phyloP scores from a whole-genome alignment of 2,113 vertebrate genomes.

The Balaeniceps rex region DNA sequence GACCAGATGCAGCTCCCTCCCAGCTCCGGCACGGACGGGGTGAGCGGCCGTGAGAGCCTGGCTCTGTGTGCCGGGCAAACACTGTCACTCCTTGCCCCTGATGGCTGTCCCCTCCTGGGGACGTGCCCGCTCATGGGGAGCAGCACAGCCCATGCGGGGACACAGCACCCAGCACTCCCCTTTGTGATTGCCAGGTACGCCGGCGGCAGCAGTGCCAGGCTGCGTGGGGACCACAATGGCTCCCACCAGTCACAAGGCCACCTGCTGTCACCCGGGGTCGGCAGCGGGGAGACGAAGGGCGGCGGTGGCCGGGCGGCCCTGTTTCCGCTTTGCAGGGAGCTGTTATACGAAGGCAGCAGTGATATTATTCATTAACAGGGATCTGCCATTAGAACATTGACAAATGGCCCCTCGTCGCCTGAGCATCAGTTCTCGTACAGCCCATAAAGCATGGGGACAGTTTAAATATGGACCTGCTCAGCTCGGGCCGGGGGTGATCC shows the following conservation, averaged over 20 bases:
- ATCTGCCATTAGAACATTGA: conserved; percentile 94
- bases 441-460: conserved; percentile 95
- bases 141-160: not conserved
- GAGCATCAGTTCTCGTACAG: conserved; percentile 78
- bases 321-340: conserved; percentile 29
- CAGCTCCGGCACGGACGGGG: not conserved
- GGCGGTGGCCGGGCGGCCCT: not conserved
- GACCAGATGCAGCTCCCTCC: not conserved
- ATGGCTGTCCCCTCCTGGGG: not conserved
- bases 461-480: conserved; percentile 94
- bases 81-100: not conserved
- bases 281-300: not conserved
- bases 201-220: not conserved
- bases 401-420: conserved; percentile 80
- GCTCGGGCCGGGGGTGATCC: conserved; percentile 80
- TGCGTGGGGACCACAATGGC: rapidly evolving
- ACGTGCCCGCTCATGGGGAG: not conserved
- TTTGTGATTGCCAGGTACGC: rapidly evolving
- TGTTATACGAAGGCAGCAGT: conserved; percentile 40
- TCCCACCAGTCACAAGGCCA: not conserved
- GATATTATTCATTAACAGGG: conserved; percentile 92
- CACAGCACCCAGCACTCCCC: not conserved
- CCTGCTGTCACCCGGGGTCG: not conserved
- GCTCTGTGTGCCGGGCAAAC: not conserved
- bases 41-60: not conserved